Conservation (phyloP, 2,888 invertebrate species). For the Choristoneura rosaceana region DNA sequence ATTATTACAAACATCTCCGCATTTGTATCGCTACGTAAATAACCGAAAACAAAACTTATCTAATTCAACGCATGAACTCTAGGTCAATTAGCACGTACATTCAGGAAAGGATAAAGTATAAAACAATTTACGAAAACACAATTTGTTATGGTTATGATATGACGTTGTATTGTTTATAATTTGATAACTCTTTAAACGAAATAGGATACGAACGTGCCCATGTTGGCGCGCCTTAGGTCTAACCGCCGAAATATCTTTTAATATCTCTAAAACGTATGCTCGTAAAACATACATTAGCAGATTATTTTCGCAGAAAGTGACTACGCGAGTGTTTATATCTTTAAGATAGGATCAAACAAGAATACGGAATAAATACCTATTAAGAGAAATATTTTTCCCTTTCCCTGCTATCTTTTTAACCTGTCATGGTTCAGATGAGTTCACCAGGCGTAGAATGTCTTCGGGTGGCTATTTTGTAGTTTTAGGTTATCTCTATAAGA, state of each 20-base stretch:
- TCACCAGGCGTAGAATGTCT: neutral
- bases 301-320: constrained; percentile 19
- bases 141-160: neutral
- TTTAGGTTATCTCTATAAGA: neutral
- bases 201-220: neutral
- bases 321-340: neutral
- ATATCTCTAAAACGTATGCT: constrained; percentile 20
- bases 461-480: neutral
- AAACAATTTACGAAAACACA: constrained; percentile 15
- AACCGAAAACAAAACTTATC: neutral
- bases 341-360: constrained; percentile 2
- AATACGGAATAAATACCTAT: neutral
- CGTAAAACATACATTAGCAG: constrained; percentile 34
- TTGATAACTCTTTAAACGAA: constrained; percentile 3
- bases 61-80: neutral
- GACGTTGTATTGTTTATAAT: constrained; percentile 2
- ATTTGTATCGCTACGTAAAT: neutral
- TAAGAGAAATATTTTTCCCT: neutral
- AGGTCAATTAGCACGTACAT: constrained; percentile 6
- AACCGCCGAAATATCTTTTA: neutral
- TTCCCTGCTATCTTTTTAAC: neutral
- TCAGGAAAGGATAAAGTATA: neutral
- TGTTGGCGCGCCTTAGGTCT: neutral
- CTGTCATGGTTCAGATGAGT: neutral
- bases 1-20: neutral